Conservation (phyloP, 2,888 invertebrate species). For the Eupsilia transversa region DNA sequence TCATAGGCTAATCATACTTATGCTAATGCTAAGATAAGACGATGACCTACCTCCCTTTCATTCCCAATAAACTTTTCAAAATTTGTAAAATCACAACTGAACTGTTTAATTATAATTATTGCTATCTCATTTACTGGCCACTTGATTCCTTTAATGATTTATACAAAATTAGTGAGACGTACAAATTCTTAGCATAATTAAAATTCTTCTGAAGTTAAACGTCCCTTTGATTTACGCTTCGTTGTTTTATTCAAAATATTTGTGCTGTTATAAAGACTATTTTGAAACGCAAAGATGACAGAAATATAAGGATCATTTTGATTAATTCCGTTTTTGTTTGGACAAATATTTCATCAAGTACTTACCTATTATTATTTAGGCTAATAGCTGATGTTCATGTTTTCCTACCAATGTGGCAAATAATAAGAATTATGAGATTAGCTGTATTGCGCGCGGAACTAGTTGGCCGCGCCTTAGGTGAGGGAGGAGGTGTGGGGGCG, state of each 20-base stretch:
- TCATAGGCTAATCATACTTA: too few relatives aligned
- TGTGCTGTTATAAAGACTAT: not conserved
- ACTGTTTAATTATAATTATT: not conserved
- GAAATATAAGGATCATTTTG: constrained; percentile 17
- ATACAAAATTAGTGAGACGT: not conserved
- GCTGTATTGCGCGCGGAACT: too few relatives aligned
- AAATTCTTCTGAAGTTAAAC: constrained; percentile 22
- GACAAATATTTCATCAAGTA: not conserved
- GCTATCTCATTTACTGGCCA: not conserved
- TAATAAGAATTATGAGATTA: not conserved
- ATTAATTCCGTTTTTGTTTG: constrained; percentile 19
- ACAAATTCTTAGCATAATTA: constrained; percentile 36
- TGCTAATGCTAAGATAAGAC: too few relatives aligned
- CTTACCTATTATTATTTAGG: too few relatives aligned
- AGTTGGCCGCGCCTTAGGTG: too few relatives aligned
- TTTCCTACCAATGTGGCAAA: not conserved
- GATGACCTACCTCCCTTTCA: too few relatives aligned
- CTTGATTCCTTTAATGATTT: constrained; percentile 17
- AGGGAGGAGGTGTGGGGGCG: too few relatives aligned
- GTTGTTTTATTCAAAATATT: constrained; percentile 26
- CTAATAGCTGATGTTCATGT: not conserved
- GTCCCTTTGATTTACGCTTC: constrained; percentile 20
- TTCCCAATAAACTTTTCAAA: too few relatives aligned
- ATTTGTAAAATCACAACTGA: too few relatives aligned
- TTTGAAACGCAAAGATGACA: constrained; percentile 7